phyloP scores from a whole-genome alignment of 2,797 vertebrate genomes.

The Notolabrus celidotus region DNA sequence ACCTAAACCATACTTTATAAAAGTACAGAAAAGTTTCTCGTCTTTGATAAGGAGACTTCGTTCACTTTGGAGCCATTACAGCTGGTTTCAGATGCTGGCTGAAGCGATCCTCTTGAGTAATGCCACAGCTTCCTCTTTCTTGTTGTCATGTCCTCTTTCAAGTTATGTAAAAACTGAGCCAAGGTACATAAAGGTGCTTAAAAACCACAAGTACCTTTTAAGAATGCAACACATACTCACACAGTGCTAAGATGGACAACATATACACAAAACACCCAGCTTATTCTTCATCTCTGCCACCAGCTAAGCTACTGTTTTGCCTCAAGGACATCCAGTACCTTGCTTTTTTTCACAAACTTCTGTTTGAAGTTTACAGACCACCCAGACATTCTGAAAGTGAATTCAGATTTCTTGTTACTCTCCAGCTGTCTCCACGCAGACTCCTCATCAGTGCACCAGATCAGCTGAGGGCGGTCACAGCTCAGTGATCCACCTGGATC shows the following conservation, averaged over 20 bases:
- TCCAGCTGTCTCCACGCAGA: slow-evolving; percentile 29
- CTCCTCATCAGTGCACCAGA: slow-evolving; percentile 43
- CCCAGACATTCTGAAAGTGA: background rate
- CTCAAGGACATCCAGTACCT: slow-evolving; percentile 28
- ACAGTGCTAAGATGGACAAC: slow-evolving; percentile 1
- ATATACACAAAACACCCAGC: slow-evolving; percentile 1
- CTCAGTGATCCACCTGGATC: slow-evolving; percentile 60
- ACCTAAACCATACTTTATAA: no score
- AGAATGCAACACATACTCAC: background rate
- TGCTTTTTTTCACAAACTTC: slow-evolving; percentile 21
- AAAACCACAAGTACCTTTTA: background rate
- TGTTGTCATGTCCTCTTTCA: no score
- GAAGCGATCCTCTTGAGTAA: background rate
- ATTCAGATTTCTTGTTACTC: slow-evolving; percentile 24
- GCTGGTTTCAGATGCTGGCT: background rate
- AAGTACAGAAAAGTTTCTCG: no score
- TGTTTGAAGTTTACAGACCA: slow-evolving; percentile 19
- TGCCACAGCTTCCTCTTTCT: no score
- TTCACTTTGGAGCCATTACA: background rate
- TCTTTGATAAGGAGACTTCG: background rate
- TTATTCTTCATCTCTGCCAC: slow-evolving; percentile 19
- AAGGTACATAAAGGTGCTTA: background rate
- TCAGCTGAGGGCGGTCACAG: slow-evolving; percentile 65
- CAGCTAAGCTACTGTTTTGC: slow-evolving; percentile 10
- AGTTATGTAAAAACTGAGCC: background rate